Percentiles rank a stretch among this genome's conserved stretches.
These are phyloP conservation scores for Lineus longissimus DNA, from an alignment of 1,140 invertebrate species.

Conservation along the genomic window DNA sequence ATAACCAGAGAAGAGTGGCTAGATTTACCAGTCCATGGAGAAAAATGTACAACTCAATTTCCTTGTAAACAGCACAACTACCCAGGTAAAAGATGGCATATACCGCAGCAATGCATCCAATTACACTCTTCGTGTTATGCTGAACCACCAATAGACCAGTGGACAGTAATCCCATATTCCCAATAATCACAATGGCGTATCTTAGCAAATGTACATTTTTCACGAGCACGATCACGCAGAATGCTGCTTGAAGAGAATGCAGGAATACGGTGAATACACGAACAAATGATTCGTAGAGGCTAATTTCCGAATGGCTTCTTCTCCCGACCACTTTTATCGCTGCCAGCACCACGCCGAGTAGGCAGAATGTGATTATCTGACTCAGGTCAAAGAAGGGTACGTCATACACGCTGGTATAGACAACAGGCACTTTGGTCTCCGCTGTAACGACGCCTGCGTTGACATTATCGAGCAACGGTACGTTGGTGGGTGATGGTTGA, in stretches of 20 bases:
- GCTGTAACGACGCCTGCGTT: not conserved
- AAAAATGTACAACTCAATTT: not conserved
- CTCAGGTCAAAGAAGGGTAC: slow-evolving; percentile 2
- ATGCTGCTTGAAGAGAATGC: slow-evolving; percentile 1
- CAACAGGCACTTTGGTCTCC: not conserved
- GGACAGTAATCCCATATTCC: not conserved
- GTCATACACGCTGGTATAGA: not conserved
- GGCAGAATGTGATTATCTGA: not conserved
- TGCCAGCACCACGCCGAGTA: not conserved
- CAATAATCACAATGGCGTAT: slow-evolving; percentile 8
- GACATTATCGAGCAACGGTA: too few species aligned
- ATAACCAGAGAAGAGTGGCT: not conserved
- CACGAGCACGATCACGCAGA: not conserved
- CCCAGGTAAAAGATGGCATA: not conserved
- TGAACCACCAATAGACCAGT: not conserved
- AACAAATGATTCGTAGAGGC: slow-evolving; percentile 1
- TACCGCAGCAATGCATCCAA: not conserved
- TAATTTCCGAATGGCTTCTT: not conserved
- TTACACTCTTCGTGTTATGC: not conserved
- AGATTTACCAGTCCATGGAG: not conserved
- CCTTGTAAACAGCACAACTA: not conserved
- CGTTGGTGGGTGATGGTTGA: not conserved
- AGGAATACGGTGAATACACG: not conserved
- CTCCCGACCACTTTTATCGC: not conserved
- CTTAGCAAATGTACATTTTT: slow-evolving; percentile 7